These are phyloP conservation scores for Amphimedon queenslandica DNA, from an alignment of 37 sponge, comb jelly and placozoan genomes.

Conservation along the genomic window DNA sequence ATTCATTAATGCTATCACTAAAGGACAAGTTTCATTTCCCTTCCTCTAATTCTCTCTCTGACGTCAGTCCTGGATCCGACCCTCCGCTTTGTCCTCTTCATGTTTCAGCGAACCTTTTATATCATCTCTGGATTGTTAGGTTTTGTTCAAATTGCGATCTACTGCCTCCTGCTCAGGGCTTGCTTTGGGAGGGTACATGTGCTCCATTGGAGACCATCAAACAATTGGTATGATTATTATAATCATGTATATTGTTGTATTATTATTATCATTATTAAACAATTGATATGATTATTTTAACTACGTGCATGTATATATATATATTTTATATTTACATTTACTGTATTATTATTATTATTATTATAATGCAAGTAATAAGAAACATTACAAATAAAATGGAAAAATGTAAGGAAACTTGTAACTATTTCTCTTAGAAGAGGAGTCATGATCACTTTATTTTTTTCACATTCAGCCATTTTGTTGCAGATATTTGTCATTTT, in stretches of 20 bases:
- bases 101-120: conserved; percentile 33
- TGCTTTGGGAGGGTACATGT: conserved; percentile 25
- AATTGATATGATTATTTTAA: not conserved
- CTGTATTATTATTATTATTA: too few species aligned
- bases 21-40: not conserved
- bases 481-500: too few species aligned
- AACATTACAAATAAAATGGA: too few species aligned
- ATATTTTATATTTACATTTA: conserved; percentile 4
- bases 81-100: too few species aligned
- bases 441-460: too few species aligned
- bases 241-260: not conserved
- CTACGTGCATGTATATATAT: not conserved
- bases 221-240: conserved; percentile 13
- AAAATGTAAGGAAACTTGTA: too few species aligned
- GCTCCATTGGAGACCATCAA: conserved; percentile 22
- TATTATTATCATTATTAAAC: not conserved
- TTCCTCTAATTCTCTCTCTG: not conserved
- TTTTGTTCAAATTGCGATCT: not conserved
- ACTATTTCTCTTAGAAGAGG: too few species aligned
- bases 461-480: too few species aligned
- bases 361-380: too few species aligned
- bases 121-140: conserved; percentile 35
- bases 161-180: not conserved
- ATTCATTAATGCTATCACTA: conserved; percentile 37
- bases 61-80: not conserved